Evolutionary conservation across 1,140 invertebrate genomes (phyloP).

Genomic region (Ceratosolen fusciceps): DNA sequence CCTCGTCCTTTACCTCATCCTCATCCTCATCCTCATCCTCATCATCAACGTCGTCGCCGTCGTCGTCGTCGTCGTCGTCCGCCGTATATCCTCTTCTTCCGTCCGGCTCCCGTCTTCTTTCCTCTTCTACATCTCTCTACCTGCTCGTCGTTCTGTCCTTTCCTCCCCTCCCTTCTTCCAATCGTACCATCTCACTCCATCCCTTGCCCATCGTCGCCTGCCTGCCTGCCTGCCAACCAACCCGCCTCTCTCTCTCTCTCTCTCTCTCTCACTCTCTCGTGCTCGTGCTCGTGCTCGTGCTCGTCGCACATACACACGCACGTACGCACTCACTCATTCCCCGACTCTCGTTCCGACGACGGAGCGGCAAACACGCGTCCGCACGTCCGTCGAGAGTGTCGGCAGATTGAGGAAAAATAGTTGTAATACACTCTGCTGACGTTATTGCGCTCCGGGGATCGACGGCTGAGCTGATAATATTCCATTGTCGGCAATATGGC

Average conservation of each 20-base stretch:
- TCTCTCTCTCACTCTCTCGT: background rate
- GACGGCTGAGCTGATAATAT: conserved; percentile 43
- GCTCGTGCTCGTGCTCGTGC: background rate
- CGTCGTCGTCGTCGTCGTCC: conserved; percentile 42
- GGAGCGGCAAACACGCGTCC: conserved; percentile 9
- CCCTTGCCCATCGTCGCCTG: no score
- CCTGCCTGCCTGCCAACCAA: no score
- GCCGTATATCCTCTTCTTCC: no score
- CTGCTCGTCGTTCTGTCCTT: background rate
- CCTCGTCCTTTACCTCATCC: no score
- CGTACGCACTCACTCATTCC: background rate
- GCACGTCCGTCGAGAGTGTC: background rate
- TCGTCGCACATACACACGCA: background rate
- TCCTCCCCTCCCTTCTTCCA: no score
- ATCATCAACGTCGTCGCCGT: no score
- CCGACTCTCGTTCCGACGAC: conserved; percentile 19
- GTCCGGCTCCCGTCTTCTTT: background rate
- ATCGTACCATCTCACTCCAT: no score
- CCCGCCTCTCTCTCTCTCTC: background rate
- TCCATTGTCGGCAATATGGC: conserved; percentile 61
- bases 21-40: no score
- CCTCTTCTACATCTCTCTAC: background rate
- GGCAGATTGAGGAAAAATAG: conserved; percentile 16
- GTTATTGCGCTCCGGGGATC: conserved; percentile 47
- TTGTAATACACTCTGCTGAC: conserved; percentile 20